Evolutionary conservation across 2,113 vertebrate genomes (phyloP).

Genomic region (Paratilapia polleni): DNA sequence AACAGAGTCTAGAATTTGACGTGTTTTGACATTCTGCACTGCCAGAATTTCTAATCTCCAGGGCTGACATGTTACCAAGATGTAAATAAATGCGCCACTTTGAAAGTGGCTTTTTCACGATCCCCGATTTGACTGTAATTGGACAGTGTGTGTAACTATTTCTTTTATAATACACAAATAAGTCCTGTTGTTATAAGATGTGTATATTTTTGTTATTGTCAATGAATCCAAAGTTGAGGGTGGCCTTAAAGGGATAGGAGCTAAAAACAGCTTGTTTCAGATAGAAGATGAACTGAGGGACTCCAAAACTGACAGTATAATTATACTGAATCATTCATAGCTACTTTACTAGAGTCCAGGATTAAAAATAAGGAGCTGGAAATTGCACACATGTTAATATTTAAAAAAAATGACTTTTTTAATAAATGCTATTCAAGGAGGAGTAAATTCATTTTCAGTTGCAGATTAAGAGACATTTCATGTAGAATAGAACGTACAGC

Average conservation of each 20-base stretch:
- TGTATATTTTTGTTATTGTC: not conserved
- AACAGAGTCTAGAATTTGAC: conserved; percentile 29
- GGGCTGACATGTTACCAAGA: conserved; percentile 49
- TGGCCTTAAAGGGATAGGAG: not conserved
- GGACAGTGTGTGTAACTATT: not conserved
- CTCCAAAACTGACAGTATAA: not conserved
- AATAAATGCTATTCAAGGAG: not conserved
- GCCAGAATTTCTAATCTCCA: conserved; percentile 49
- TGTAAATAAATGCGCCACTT: conserved; percentile 38
- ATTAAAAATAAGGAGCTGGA: not conserved
- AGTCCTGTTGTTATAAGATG: not conserved
- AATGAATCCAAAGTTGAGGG: not conserved
- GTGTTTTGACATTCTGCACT: conserved; percentile 51
- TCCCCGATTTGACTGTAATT: conserved; percentile 34
- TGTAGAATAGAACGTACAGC: not conserved
- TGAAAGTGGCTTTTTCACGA: conserved; percentile 13
- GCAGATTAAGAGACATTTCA: too few species aligned
- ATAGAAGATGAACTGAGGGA: not conserved
- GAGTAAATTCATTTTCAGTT: not conserved
- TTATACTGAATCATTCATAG: not conserved
- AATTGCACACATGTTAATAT: not conserved
- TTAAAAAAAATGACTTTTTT: too few species aligned
- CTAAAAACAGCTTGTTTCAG: not conserved
- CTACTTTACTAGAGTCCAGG: not conserved
- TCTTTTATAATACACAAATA: not conserved